Conservation (phyloP, 2,113 vertebrate species). For the Andinoacara biseriatus region DNA sequence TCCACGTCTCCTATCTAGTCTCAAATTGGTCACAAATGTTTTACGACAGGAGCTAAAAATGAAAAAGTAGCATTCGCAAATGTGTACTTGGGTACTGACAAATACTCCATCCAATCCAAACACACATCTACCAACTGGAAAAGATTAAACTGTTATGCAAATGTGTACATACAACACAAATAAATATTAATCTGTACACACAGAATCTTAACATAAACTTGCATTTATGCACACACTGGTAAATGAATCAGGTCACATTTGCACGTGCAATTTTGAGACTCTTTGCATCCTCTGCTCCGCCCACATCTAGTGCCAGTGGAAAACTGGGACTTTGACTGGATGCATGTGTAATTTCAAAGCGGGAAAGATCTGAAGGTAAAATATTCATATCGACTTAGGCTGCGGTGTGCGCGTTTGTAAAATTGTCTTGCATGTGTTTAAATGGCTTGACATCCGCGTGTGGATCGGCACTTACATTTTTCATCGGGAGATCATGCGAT, state of each 20-base stretch:
- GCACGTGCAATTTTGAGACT: no score
- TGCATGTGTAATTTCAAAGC: neutral
- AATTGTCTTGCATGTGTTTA: neutral
- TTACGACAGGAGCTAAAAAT: neutral
- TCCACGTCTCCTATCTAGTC: neutral
- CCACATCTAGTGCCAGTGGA: neutral
- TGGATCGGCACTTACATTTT: neutral
- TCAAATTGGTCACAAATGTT: slow-evolving; percentile 5
- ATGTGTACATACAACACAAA: neutral
- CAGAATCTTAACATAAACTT: neutral
- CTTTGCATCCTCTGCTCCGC: neutral
- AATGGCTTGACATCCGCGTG: neutral
- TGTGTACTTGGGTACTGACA: neutral
- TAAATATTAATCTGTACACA: neutral
- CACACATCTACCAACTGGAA: neutral
- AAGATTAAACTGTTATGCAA: neutral
- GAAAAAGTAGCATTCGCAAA: neutral
- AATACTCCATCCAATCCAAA: neutral
- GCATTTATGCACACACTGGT: neutral
- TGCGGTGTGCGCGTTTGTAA: neutral
- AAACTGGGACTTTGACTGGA: neutral
- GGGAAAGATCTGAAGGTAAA: neutral
- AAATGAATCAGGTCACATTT: neutral
- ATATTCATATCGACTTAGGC: neutral
- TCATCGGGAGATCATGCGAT: neutral